phyloP scores from a whole-genome alignment of 2,113 vertebrate species.

The Furnarius figulus region DNA sequence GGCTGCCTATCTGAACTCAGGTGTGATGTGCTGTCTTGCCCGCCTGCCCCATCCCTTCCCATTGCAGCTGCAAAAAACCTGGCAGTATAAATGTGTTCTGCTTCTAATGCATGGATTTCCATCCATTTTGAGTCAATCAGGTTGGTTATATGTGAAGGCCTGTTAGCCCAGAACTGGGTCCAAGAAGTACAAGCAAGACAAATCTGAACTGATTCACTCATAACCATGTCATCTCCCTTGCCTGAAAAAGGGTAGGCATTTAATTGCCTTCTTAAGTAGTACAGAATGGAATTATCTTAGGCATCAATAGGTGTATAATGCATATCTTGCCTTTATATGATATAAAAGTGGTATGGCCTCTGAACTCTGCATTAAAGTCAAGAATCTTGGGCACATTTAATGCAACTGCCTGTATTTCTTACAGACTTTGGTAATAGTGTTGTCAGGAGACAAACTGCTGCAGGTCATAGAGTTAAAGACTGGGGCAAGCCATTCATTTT shows the following conservation, averaged over 20 bases:
- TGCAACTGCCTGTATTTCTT: background rate
- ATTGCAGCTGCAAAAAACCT: background rate
- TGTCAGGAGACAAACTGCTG: background rate
- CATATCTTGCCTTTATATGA: background rate
- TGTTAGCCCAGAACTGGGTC: background rate
- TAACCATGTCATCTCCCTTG: background rate
- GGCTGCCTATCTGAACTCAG: background rate
- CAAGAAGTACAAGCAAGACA: background rate
- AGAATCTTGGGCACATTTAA: background rate
- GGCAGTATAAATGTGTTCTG: background rate
- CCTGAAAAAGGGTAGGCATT: background rate
- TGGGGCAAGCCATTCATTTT: background rate
- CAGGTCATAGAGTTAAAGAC: background rate
- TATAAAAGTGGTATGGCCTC: background rate
- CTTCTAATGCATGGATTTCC: background rate
- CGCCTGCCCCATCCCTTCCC: background rate
- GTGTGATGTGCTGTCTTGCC: background rate
- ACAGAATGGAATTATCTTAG: background rate
- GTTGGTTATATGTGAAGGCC: background rate
- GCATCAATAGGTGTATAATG: background rate
- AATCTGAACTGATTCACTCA: background rate
- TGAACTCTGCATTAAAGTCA: background rate
- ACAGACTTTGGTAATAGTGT: background rate
- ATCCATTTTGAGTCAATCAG: background rate
- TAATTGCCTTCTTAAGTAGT: background rate